Conservation (phyloP, 2,888 invertebrate genomes). For the Nipponacmea schrenckii region DNA sequence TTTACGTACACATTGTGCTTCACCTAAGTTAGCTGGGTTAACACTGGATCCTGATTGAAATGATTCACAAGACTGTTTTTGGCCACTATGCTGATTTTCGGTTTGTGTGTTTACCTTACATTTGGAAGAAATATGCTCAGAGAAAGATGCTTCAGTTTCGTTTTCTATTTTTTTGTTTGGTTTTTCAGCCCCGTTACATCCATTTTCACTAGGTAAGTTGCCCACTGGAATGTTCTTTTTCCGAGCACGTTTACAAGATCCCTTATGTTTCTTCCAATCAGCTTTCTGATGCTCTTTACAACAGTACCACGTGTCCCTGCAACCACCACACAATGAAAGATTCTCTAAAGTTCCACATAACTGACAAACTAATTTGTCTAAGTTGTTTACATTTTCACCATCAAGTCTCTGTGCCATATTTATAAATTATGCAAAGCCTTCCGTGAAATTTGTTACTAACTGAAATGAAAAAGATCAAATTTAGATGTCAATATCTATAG, state of each 20-base stretch:
- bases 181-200: neutral
- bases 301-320: slow-evolving; percentile 60
- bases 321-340: slow-evolving; percentile 58
- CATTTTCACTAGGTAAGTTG: neutral
- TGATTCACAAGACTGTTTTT: neutral
- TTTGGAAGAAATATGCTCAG: neutral
- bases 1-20: slow-evolving; percentile 1
- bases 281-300: slow-evolving; percentile 58
- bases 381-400: slow-evolving; percentile 1
- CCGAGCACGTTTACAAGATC: neutral
- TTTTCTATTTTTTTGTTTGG: neutral
- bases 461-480: too few relatives aligned
- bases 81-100: neutral
- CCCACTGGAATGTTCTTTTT: neutral
- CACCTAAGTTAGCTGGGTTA: neutral
- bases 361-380: slow-evolving; percentile 43
- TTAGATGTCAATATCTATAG: too few relatives aligned
- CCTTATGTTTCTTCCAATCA: slow-evolving; percentile 60
- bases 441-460: too few relatives aligned
- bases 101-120: neutral
- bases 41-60: neutral
- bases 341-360: slow-evolving; percentile 56
- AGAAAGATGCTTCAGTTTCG: neutral
- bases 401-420: neutral
- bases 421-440: too few relatives aligned